Percentiles rank a stretch among this genome's conserved stretches.
Conservation (phyloP, 2,113 vertebrate species). For the Beaufortia kweichowensis region DNA sequence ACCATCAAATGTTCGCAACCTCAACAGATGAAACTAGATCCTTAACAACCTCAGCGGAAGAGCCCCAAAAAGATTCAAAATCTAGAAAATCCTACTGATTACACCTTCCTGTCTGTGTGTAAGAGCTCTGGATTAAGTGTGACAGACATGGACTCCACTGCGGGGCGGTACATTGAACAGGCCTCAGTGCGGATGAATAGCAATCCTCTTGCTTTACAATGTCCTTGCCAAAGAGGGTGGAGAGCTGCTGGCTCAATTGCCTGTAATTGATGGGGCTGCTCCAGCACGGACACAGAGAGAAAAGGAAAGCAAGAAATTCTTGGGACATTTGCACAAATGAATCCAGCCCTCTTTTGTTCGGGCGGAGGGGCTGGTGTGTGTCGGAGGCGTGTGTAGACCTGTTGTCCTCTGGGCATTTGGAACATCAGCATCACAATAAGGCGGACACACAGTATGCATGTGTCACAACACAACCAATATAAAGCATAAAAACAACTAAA, state of each 20-base stretch:
- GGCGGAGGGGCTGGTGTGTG: not conserved
- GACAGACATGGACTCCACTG: slow-evolving; percentile 38
- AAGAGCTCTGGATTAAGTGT: slow-evolving; percentile 39
- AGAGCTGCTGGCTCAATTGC: slow-evolving; percentile 31
- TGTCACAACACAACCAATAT: not conserved
- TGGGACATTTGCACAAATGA: slow-evolving; percentile 36
- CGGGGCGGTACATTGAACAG: not conserved
- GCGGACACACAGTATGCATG: not conserved
- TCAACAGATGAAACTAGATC: not conserved
- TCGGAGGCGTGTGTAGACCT: slow-evolving; percentile 20
- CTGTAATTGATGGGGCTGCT: slow-evolving; percentile 38
- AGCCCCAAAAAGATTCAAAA: not conserved
- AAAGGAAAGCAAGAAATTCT: slow-evolving; percentile 40
- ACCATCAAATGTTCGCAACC: no score
- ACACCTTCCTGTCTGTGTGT: slow-evolving; percentile 19
- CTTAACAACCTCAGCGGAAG: not conserved
- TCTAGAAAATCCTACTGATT: slow-evolving; percentile 33
- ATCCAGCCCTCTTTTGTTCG: slow-evolving; percentile 27
- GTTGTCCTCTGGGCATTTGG: not conserved
- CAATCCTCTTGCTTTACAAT: slow-evolving; percentile 8
- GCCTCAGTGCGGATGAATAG: slow-evolving; percentile 25
- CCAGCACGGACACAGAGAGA: slow-evolving; percentile 30
- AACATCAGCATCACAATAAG: slow-evolving; percentile 16
- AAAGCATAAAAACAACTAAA: not conserved
- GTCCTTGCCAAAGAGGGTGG: slow-evolving; percentile 31